Conservation (phyloP, 2,888 invertebrate species). For the Morinoia aosen region DNA sequence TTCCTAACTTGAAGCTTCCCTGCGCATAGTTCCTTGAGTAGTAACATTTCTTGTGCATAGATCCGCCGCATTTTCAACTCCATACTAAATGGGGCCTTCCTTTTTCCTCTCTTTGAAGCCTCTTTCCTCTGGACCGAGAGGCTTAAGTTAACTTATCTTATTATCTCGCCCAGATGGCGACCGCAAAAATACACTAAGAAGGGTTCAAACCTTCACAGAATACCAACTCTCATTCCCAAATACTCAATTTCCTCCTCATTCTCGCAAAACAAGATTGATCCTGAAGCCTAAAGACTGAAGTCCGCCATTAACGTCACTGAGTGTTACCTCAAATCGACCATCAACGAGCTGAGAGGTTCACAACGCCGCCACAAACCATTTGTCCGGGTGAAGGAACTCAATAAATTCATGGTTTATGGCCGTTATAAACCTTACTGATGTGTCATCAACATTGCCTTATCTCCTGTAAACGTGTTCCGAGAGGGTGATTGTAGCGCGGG, state of each 20-base stretch:
- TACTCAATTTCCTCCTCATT: not conserved
- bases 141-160: no score
- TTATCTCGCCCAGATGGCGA: not conserved
- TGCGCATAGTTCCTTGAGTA: no score
- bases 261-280: not conserved
- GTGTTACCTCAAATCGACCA: conserved; percentile 15
- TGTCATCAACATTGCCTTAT: conserved; percentile 40
- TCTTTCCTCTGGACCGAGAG: no score
- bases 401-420: conserved; percentile 32
- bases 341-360: not conserved
- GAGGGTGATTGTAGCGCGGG: not conserved
- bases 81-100: no score
- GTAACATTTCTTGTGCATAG: no score
- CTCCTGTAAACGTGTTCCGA: conserved; percentile 25
- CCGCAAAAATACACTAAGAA: not conserved
- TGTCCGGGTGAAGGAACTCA: conserved; percentile 13
- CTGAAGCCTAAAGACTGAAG: not conserved
- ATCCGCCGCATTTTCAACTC: no score
- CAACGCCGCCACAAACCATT: conserved; percentile 32
- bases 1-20: no score
- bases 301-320: not conserved
- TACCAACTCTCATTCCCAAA: not conserved
- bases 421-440: conserved; percentile 2
- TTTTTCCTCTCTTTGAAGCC: no score
- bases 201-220: not conserved